Base-by-base conservation (phyloP, 2,113 vertebrate genomes). In the Dipodomys stephensi region DNA sequence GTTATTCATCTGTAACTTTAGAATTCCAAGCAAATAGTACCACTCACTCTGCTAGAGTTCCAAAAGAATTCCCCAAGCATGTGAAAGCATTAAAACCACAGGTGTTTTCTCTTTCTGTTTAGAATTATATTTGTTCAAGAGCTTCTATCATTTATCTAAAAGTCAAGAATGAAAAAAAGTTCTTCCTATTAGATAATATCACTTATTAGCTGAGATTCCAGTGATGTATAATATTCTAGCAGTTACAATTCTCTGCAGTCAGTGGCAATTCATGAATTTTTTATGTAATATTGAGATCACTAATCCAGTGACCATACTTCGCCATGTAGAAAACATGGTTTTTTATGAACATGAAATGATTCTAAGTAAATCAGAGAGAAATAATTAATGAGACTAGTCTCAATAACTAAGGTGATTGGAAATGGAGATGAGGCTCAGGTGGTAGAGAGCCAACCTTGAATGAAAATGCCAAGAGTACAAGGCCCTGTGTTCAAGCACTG, bases 361-460 rank as follows among this genome's bases (percentile, higher is more conserved):
- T 89, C 73, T 77, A 90, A 92, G 44, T 23, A 80, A 77, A 80
- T 53, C 87, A 44, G 77, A 2, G 23, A 77, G 77, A 87, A 97
- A 90, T 27, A 60, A 78, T 30, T 27, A 73, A 73, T 23, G 78
- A 92, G 83, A 20, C 78, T 57, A 28, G 22, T 28, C 44, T 91
- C 32, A 82, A 65, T 83, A 93, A 85, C 92, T 28, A 85, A 22
- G 27, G 32, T 81, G 12, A 53, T 9, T 53, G 12, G 49, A 53
- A 53, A 53, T 53, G 49, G 49, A 53, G 49, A 53, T 53, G 49
- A 53, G 12, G 49, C 49, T 53, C 49, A 53, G 49, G 12, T 53
- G 49, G 11, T 53, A 53, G 49, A 53, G 49, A 12, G 49, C 12
- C 12, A 13, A 11, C 49, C 49, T 11, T 53, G 8, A 53, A 11